phyloP scores from a whole-genome alignment of 2,888 invertebrate genomes.

The Sarcophaga rosellei region DNA sequence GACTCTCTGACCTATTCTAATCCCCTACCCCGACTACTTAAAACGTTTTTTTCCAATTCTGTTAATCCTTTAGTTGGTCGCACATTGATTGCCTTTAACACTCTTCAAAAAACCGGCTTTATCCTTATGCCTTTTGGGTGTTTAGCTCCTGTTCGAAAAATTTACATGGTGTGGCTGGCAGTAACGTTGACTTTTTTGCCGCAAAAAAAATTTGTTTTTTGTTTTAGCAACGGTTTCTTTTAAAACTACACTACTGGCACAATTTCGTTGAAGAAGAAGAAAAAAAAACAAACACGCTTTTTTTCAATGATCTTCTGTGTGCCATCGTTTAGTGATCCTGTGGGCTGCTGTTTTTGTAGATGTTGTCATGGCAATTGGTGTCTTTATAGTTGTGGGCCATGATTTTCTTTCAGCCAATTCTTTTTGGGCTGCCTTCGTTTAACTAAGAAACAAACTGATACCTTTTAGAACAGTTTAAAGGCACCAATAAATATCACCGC shows the following conservation, averaged over 20 bases:
- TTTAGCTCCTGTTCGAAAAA: constrained; percentile 62
- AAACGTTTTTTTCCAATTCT: background rate
- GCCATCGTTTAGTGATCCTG: constrained; percentile 50
- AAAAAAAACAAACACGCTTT: constrained; percentile 48
- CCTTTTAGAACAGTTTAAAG: constrained; percentile 63
- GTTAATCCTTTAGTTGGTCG: constrained; percentile 32
- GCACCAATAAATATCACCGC: constrained; percentile 65
- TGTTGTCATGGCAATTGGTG: constrained; percentile 30
- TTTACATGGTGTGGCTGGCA: constrained; percentile 49
- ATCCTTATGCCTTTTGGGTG: constrained; percentile 36
- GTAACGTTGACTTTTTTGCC: constrained; percentile 50
- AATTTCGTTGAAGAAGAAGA: constrained; percentile 45
- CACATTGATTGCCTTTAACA: constrained; percentile 9
- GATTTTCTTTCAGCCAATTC: constrained; percentile 46
- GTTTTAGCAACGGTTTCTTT: constrained; percentile 63
- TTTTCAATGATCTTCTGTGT: constrained; percentile 30
- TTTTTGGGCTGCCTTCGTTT: constrained; percentile 50
- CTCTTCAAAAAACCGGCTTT: background rate
- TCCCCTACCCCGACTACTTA: no score
- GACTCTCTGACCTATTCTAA: no score
- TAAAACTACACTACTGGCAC: constrained; percentile 68
- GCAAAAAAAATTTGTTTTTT: constrained; percentile 6
- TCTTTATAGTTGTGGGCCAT: constrained; percentile 52
- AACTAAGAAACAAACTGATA: constrained; percentile 30
- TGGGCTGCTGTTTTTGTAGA: constrained; percentile 45